Percentiles rank a stretch among this genome's conserved stretches.
These are phyloP conservation scores for Panzeria rudis DNA, from an alignment of 2,888 invertebrate genomes.

Conservation along the genomic window DNA sequence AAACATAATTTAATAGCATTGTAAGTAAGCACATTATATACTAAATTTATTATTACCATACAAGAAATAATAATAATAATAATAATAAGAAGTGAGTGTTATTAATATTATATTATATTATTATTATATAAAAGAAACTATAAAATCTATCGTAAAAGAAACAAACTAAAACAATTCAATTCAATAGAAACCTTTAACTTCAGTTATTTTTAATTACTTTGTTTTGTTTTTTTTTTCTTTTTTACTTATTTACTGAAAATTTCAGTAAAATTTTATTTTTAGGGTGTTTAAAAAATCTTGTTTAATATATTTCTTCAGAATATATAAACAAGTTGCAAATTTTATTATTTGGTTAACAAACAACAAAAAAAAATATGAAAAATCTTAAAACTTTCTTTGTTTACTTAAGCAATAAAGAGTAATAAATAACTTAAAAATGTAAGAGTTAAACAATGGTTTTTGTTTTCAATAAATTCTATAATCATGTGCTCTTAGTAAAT, in stretches of 20 bases:
- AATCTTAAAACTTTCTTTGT: background rate
- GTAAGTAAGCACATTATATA: constrained; percentile 71
- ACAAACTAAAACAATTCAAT: constrained; percentile 52
- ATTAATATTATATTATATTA: constrained; percentile 62
- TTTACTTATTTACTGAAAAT: constrained; percentile 16
- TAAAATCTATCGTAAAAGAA: constrained; percentile 60
- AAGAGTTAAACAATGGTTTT: constrained; percentile 35
- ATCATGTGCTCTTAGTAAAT: background rate
- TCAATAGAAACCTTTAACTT: constrained; percentile 60
- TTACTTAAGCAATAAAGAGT: background rate
- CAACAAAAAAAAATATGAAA: background rate
- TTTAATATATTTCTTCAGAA: constrained; percentile 29
- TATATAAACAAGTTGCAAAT: constrained; percentile 44
- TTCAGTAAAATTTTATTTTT: constrained; percentile 33
- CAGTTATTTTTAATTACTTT: constrained; percentile 10
- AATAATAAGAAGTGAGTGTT: constrained; percentile 71
- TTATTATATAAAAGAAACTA: constrained; percentile 61
- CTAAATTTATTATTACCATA: constrained; percentile 69
- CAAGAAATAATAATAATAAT: too few species aligned
- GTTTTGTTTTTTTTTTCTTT: constrained; percentile 10
- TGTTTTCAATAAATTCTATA: constrained; percentile 65
- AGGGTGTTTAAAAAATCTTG: constrained; percentile 28
- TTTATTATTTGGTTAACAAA: constrained; percentile 36
- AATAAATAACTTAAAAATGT: constrained; percentile 10
- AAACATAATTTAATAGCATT: constrained; percentile 68